Evolutionary conservation across 2,888 invertebrate genomes (phyloP), one percentile per base, ranked within the genome.

Genomic region (Drosophila percnosoma): DNA sequence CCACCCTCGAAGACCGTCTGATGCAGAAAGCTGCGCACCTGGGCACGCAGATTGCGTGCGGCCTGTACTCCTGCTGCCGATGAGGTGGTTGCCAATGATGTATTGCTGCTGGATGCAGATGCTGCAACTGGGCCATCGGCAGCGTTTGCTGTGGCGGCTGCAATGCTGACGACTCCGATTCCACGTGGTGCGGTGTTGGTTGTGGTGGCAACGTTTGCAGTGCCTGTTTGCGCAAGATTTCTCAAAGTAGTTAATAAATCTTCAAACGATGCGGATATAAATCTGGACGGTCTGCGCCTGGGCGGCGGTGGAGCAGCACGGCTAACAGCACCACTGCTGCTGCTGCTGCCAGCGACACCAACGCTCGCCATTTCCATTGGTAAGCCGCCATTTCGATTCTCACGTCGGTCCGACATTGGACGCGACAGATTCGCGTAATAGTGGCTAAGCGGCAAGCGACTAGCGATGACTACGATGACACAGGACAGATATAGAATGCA

Each of bases 1-100:
- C 70, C 70, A 5, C 92, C 92, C 42, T 82, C 82, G 63, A 93
- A 92, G 58, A 93, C 70, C 48, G 76, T 83, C 34, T 82, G 80
- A 18, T 81, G 77, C 38, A 93, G 75, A 72, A 92, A 92, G 55
- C 71, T 80, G 53, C 84, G 75, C 54, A 93, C 69, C 61, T 92
- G 92, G 8, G 68, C 72, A 21, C 91, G 91, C 42, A 93, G 66
- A 68, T 73, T 89, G 80, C 73, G 38, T 27, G 36, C 36, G 13
- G n/a, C 27, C 2, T 38, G 38, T 31, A 61, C 15, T 49, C 36
- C 21, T 4, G 54, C 15, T 24, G 45, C 4, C 4, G 54, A 29
- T 33, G 42, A 27, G 63, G 42, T 36, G 65, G 42, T 36, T 29
- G 38, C 21, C 45, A 15, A 24, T 27, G n/a, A 31, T n/a, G 65